phyloP scores from a whole-genome alignment of 2,113 vertebrate species.

The Nesogale talazaci region DNA sequence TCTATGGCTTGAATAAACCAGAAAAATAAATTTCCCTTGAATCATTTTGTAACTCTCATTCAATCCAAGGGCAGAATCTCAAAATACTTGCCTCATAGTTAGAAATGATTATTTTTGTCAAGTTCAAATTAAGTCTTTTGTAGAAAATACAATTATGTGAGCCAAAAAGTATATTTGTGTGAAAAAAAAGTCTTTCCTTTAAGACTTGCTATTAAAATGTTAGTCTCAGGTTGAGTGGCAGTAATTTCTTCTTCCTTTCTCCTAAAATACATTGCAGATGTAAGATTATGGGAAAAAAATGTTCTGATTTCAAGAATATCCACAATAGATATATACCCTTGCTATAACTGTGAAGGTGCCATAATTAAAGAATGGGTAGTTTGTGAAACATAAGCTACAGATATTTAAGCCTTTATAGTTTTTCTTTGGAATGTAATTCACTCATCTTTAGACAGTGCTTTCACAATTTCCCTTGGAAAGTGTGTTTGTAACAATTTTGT shows the following conservation, averaged over 20 bases:
- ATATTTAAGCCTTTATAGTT: slow-evolving; percentile 21
- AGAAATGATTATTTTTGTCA: slow-evolving; percentile 73
- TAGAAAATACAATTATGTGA: slow-evolving; percentile 54
- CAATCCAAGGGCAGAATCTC: slow-evolving; percentile 22
- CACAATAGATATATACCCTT: slow-evolving; percentile 43
- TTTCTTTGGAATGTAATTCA: slow-evolving; percentile 43
- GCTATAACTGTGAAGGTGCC: slow-evolving; percentile 36
- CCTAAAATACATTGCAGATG: slow-evolving; percentile 49
- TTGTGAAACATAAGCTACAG: slow-evolving; percentile 16
- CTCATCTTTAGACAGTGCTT: not conserved
- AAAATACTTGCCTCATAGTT: slow-evolving; percentile 52
- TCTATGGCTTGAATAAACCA: slow-evolving; percentile 2
- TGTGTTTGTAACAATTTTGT: not conserved
- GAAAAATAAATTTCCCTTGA: not conserved
- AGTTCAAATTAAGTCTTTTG: slow-evolving; percentile 61
- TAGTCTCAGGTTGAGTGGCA: slow-evolving; percentile 39
- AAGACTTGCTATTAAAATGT: slow-evolving; percentile 43
- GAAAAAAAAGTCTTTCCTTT: slow-evolving; percentile 65
- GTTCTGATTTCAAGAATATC: slow-evolving; percentile 58
- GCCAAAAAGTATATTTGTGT: slow-evolving; percentile 42
- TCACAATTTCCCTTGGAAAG: not conserved
- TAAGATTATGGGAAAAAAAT: slow-evolving; percentile 64
- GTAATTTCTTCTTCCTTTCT: slow-evolving; percentile 68
- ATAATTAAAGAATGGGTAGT: slow-evolving; percentile 46
- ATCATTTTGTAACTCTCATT: slow-evolving; percentile 6